Conservation (phyloP, 2,888 invertebrate genomes). For the Xylocampa areola region DNA sequence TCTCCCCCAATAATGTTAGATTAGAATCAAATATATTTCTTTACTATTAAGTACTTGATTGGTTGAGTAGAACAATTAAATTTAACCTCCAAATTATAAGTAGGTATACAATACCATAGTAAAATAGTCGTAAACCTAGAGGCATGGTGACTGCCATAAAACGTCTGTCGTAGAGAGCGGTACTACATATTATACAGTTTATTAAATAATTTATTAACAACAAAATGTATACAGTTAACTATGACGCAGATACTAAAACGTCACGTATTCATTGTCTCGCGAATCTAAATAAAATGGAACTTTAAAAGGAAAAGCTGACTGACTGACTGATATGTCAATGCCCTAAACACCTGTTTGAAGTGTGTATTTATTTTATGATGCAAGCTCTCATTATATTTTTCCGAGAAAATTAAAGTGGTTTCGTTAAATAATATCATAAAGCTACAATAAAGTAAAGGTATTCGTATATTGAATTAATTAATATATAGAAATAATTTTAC, state of each 20-base stretch:
- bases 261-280: conserved; percentile 35
- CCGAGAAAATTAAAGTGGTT: background rate
- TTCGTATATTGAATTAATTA: too few relatives aligned
- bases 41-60: too few relatives aligned
- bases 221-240: conserved; percentile 40
- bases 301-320: conserved; percentile 32
- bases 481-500: too few relatives aligned
- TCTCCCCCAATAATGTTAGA: too few relatives aligned
- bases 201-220: conserved; percentile 37
- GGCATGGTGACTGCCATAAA: conserved; percentile 15
- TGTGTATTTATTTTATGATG: conserved; percentile 12
- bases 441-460: too few relatives aligned
- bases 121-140: conserved; percentile 37
- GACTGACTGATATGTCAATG: conserved; percentile 36
- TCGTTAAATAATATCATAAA: too few relatives aligned
- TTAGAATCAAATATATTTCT: too few relatives aligned
- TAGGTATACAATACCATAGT: conserved; percentile 17
- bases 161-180: conserved; percentile 37
- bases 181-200: conserved; percentile 4
- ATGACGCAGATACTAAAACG: conserved; percentile 25
- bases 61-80: background rate
- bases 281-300: conserved; percentile 29
- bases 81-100: conserved; percentile 6
- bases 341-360: conserved; percentile 28
- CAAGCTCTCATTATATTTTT: background rate